phyloP scores from a whole-genome alignment of 2,113 vertebrate species.

The Hippocampus guttulatus region DNA sequence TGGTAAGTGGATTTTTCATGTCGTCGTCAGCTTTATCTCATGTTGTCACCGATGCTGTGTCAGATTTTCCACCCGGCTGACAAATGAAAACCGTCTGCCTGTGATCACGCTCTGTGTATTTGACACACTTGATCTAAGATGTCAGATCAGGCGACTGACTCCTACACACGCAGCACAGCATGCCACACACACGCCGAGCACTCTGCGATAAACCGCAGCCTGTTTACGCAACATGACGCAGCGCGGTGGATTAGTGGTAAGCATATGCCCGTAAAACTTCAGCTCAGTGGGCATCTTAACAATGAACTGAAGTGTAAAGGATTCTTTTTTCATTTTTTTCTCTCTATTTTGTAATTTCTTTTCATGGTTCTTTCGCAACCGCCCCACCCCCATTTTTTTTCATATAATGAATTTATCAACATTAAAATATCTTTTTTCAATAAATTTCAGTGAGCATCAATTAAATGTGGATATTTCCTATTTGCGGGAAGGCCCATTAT shows the following conservation, averaged over 20 bases:
- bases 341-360: too few relatives aligned
- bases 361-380: too few relatives aligned
- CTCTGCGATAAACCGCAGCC: not conserved
- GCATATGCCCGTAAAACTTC: not conserved
- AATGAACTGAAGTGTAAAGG: too few relatives aligned
- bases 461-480: too few relatives aligned
- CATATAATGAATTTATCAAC: too few relatives aligned
- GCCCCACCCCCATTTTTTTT: too few relatives aligned
- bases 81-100: conserved; percentile 2
- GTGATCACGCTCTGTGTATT: not conserved
- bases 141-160: not conserved
- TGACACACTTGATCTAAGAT: not conserved
- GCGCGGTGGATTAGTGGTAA: not conserved
- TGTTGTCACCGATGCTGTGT: not conserved
- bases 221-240: not conserved
- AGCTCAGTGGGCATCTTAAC: too few relatives aligned
- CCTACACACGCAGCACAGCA: not conserved
- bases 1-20: not conserved
- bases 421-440: too few relatives aligned
- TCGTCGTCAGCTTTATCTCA: not conserved
- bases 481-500: too few relatives aligned
- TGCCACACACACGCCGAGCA: not conserved
- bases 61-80: conserved; percentile 6
- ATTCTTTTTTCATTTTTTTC: too few relatives aligned
- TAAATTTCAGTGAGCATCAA: too few relatives aligned